Conservation (phyloP, 2,797 vertebrate genomes). For the Micrastur ruficollis region DNA sequence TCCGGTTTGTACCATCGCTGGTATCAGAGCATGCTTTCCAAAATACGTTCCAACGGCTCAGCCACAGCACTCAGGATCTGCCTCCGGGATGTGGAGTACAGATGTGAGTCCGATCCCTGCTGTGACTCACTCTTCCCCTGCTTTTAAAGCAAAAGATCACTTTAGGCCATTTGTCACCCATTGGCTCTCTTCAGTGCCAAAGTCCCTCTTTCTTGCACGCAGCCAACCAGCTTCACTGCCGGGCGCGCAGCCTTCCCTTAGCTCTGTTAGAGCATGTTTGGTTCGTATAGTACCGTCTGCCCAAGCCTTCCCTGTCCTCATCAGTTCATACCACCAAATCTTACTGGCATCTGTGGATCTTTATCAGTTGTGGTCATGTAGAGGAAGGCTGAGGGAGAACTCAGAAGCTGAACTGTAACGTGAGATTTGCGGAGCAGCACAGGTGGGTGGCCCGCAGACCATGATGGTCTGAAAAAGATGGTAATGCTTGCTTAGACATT, state of each 20-base stretch:
- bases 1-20: background rate
- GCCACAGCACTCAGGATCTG: background rate
- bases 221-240: background rate
- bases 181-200: background rate
- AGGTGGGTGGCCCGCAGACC: background rate
- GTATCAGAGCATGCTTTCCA: background rate
- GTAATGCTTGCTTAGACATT: background rate
- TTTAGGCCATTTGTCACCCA: slow-evolving; percentile 6
- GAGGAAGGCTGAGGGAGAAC: background rate
- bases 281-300: background rate
- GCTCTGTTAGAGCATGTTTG: background rate
- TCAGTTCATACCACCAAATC: background rate
- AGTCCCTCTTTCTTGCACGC: background rate
- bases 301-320: background rate
- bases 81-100: background rate
- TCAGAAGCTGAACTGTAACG: background rate
- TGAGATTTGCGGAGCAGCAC: background rate
- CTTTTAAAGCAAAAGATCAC: background rate
- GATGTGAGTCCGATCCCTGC: background rate
- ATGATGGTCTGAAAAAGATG: fast-evolving
- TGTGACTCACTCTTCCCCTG: slow-evolving; percentile 31
- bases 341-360: background rate
- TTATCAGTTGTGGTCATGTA: background rate
- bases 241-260: background rate
- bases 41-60: background rate